A percentile compares a stretch with the other conserved stretches of the same genome.
phyloP scores from a whole-genome alignment of 2,113 vertebrate genomes.

The Cichladusa arquata region DNA sequence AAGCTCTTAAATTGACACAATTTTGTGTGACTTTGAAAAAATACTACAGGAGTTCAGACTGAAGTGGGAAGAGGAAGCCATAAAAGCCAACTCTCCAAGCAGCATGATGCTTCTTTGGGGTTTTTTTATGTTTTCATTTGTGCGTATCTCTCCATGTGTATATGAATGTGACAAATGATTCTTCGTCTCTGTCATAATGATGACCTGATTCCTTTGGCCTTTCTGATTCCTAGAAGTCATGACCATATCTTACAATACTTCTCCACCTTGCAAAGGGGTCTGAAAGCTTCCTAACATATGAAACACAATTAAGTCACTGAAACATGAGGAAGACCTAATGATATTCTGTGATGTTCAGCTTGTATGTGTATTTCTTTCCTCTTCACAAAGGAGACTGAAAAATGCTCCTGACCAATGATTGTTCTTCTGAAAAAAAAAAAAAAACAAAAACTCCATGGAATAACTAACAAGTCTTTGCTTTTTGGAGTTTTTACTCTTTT shows the following conservation, averaged over 20 bases:
- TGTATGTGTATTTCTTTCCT: background rate
- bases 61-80: accelerated
- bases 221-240: background rate
- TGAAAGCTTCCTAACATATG: background rate
- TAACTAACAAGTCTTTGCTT: background rate
- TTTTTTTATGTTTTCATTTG: background rate
- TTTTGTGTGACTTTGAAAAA: background rate
- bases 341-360: background rate
- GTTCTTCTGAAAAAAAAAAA: background rate
- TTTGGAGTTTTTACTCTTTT: background rate
- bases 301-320: background rate
- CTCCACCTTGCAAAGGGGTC: background rate
- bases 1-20: background rate
- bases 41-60: background rate
- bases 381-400: background rate
- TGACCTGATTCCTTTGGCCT: background rate
- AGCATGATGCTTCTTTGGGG: accelerated
- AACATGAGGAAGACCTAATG: background rate
- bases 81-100: background rate
- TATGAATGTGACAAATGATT: background rate
- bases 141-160: background rate
- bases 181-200: background rate
- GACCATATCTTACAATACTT: background rate
- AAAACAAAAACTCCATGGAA: background rate
- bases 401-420: background rate